Conservation (phyloP, 2,113 vertebrate genomes). For the Lichenostomus cassidix region DNA sequence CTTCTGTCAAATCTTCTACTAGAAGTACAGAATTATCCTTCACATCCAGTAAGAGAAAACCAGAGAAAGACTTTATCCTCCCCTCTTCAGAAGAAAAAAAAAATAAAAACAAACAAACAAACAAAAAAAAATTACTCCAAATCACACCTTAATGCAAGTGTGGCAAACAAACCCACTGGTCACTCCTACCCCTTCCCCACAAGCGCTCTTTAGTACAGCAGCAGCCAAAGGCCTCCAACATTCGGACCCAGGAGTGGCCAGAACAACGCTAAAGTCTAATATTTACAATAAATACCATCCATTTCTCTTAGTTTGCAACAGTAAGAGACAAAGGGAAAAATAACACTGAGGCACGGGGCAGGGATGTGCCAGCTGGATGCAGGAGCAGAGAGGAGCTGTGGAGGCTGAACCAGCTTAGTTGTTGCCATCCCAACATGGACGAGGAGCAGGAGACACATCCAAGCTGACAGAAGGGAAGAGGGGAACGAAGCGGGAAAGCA, state of each 20-base stretch:
- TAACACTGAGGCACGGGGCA: conserved; percentile 7
- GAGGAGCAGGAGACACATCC: background rate
- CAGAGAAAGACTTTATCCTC: conserved; percentile 66
- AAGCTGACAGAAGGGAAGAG: background rate
- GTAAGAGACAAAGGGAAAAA: conserved; percentile 37
- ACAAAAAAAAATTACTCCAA: background rate
- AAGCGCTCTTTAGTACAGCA: conserved; percentile 24
- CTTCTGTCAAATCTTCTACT: conserved; percentile 64
- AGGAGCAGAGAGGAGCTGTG: background rate
- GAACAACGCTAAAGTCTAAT: conserved; percentile 52
- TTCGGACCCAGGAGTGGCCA: conserved; percentile 27
- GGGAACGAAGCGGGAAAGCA: background rate
- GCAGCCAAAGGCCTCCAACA: conserved; percentile 52
- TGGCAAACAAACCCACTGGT: conserved; percentile 39
- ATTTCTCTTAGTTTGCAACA: conserved; percentile 48
- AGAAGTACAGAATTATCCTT: conserved; percentile 70
- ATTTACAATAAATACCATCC: conserved; percentile 74
- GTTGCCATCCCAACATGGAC: accelerated
- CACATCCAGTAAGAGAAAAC: conserved; percentile 69
- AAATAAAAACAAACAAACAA: background rate
- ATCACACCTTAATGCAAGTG: conserved; percentile 62
- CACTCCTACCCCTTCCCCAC: conserved; percentile 35
- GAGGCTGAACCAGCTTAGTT: background rate
- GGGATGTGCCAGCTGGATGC: background rate
- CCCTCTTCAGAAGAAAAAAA: background rate